Evolutionary conservation across 2,888 invertebrate species (phyloP).

Genomic region (Euproctis similis): DNA sequence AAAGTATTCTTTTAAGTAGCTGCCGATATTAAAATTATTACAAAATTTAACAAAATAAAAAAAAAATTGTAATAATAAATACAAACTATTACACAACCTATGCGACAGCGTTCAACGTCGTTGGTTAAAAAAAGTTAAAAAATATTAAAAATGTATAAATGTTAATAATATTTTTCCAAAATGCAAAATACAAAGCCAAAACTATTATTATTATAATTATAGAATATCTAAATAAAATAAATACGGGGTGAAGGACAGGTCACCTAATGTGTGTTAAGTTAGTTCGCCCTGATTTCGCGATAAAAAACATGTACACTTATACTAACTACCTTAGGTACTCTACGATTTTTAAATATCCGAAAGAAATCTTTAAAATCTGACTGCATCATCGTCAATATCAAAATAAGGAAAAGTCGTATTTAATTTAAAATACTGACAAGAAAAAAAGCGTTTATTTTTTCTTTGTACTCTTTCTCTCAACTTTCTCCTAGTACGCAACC

Average conservation of each 20-base stretch:
- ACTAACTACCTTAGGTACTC: not conserved
- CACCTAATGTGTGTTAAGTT: slow-evolving; percentile 39
- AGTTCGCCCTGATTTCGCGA: slow-evolving; percentile 29
- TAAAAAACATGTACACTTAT: no score
- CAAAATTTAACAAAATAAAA: slow-evolving; percentile 56
- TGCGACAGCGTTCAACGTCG: slow-evolving; percentile 31
- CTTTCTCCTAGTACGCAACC: slow-evolving; percentile 31
- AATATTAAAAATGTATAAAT: slow-evolving; percentile 26
- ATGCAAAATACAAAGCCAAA: slow-evolving; percentile 65
- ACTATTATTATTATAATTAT: no score
- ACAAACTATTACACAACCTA: slow-evolving; percentile 52
- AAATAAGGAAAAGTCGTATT: no score
- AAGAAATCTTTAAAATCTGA: no score
- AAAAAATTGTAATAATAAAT: slow-evolving; percentile 47
- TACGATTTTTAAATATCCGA: slow-evolving; percentile 7
- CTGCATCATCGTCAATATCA: no score
- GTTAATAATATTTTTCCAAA: slow-evolving; percentile 47
- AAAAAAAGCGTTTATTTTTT: no score
- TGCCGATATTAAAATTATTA: slow-evolving; percentile 66
- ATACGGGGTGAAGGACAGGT: slow-evolving; percentile 59
- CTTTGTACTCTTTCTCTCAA: no score
- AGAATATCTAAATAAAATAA: slow-evolving; percentile 62
- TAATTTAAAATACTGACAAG: no score
- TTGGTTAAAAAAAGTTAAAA: no score
- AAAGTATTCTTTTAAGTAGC: slow-evolving; percentile 68